Evolutionary conservation across 2,888 invertebrate genomes (phyloP).

Genomic region (Globia sparganii): DNA sequence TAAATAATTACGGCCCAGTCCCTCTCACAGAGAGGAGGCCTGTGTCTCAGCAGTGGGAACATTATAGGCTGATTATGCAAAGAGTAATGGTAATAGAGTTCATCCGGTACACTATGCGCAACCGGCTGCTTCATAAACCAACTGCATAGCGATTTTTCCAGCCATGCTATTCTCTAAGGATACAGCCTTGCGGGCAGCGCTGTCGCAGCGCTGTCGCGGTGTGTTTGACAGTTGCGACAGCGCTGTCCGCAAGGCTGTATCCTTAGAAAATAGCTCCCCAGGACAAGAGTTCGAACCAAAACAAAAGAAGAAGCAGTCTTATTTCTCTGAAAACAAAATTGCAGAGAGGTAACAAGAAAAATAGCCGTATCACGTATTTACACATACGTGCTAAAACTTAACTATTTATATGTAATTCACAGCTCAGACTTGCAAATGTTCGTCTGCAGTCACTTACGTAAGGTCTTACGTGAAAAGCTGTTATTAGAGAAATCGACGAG

Average conservation of each 20-base stretch:
- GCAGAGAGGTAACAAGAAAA: background rate
- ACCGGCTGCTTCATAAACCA: background rate
- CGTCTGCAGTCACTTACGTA: slow-evolving; percentile 36
- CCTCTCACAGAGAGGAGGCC: no score
- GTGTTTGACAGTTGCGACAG: no score
- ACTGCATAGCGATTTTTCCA: no score
- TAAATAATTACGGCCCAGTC: no score
- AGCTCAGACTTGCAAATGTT: slow-evolving; percentile 35
- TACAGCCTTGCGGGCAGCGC: no score
- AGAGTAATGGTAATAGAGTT: background rate
- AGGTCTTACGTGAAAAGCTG: slow-evolving; percentile 41
- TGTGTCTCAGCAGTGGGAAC: no score
- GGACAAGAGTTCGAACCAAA: background rate
- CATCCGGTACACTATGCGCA: background rate
- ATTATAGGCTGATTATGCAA: no score
- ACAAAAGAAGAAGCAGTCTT: background rate
- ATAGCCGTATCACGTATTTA: slow-evolving; percentile 30
- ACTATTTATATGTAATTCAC: slow-evolving; percentile 39
- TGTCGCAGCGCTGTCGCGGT: no score
- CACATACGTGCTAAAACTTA: slow-evolving; percentile 40
- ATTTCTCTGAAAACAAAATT: background rate
- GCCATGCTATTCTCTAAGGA: no score
- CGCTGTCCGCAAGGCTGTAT: no score
- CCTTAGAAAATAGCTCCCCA: no score
- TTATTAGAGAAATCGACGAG: slow-evolving; percentile 48